phyloP scores from a whole-genome alignment of 2,888 invertebrate species.

The Fissipunctia ypsillon region DNA sequence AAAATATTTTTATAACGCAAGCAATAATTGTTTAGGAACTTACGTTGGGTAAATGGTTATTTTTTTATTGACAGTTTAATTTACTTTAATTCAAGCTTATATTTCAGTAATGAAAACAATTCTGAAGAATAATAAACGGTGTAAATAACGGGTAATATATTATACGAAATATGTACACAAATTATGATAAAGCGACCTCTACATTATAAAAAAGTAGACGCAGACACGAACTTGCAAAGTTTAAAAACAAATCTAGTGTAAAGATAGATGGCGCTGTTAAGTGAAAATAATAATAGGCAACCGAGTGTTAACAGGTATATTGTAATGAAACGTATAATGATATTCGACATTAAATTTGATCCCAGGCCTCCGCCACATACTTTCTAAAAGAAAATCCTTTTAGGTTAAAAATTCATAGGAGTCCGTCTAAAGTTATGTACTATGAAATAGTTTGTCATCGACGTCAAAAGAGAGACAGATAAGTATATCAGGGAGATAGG shows the following conservation, averaged over 20 bases:
- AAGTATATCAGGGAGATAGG: too few relatives aligned
- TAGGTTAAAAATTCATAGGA: not conserved
- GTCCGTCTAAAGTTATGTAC: not conserved
- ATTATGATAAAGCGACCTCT: slow-evolving; percentile 53
- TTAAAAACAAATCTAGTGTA: not conserved
- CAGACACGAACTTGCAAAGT: not conserved
- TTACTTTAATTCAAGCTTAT: too few relatives aligned
- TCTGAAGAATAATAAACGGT: not conserved
- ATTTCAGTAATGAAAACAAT: not conserved
- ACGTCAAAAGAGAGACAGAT: too few relatives aligned
- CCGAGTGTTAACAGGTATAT: not conserved
- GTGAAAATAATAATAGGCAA: not conserved
- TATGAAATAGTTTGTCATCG: not conserved
- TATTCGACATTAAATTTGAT: not conserved
- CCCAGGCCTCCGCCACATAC: not conserved
- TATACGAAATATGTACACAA: too few relatives aligned
- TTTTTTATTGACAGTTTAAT: not conserved
- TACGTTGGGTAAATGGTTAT: not conserved
- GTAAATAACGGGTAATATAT: too few relatives aligned
- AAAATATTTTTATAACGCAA: too few relatives aligned
- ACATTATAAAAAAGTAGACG: not conserved
- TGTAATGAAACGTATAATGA: not conserved
- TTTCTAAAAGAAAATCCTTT: not conserved
- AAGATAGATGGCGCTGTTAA: slow-evolving; percentile 50
- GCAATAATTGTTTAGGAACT: too few relatives aligned